Conservation (phyloP, 2,797 vertebrate genomes). For the Poeciliopsis paucimaculata region DNA sequence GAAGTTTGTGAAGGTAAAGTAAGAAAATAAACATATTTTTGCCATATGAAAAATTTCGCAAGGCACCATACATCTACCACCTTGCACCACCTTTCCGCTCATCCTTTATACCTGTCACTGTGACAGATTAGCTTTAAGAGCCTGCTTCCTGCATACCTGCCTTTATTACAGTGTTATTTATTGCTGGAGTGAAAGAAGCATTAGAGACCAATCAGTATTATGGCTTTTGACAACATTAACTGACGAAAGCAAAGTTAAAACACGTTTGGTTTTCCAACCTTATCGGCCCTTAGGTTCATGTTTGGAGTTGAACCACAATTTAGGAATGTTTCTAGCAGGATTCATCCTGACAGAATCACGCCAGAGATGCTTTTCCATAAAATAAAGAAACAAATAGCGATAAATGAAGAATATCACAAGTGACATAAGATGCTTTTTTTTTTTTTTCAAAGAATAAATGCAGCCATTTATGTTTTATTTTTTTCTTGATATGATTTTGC, state of each 20-base stretch:
- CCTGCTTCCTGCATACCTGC: not conserved
- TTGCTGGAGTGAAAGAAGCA: constrained; percentile 1
- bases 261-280: constrained; percentile 7
- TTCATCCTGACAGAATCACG: constrained; percentile 21
- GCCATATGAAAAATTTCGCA: not conserved
- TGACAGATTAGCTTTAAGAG: constrained; percentile 1
- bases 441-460: constrained; percentile 9
- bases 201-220: not conserved
- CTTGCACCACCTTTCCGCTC: not conserved
- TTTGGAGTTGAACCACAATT: constrained; percentile 20
- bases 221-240: not conserved
- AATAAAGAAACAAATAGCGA: constrained; percentile 13
- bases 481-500: constrained; percentile 25
- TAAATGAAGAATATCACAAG: not conserved
- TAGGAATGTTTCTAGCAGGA: constrained; percentile 2
- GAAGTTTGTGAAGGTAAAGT: not conserved
- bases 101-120: not conserved
- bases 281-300: constrained; percentile 11
- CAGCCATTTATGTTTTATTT: constrained; percentile 16
- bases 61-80: not conserved
- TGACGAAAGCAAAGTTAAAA: constrained; percentile 2
- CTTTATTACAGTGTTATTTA: constrained; percentile 8
- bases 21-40: not conserved
- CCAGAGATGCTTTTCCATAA: constrained; percentile 3
- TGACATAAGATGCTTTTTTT: not conserved